Evolutionary conservation across 1,140 invertebrate species (phyloP), one percentile per base, ranked within the genome.

Genomic region (Andrena cerasifolii): DNA sequence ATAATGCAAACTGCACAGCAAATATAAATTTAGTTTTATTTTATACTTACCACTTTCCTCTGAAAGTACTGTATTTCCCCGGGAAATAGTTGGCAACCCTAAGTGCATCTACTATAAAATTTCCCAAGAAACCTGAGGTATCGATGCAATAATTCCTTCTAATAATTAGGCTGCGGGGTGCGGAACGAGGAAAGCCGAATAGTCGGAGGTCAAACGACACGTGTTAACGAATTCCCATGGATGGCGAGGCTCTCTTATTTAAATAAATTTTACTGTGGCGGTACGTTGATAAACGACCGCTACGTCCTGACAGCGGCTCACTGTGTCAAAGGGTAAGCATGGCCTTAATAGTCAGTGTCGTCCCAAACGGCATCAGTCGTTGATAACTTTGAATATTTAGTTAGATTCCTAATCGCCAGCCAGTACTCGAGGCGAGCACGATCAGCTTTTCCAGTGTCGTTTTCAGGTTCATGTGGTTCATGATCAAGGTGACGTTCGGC

Each of bases 391-490:
- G 16, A 61, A 14, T 51, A 1, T 43, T 28, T 16, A n/a, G 47
- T 54, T 28, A 36, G 24, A 21, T 65, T 40, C 5, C 26, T 12
- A 51, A 31, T 53, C 3, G 33, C 28, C 21, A 63, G n/a, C 10
- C 43, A 2, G 36, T 56, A 28, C 18, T 16, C 33, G 24, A 79
- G 62, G 8, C 72, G 36, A 73, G 62, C 62, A 62, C 83, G 78
- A 86, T 87, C 62, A 75, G 78, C 84, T 85, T 79, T 79, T 83
- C 51, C 83, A 90, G 90, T 81, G 73, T 90, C 86, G 78, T 91
- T 94, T 94, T 88, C 93, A 96, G 96, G 61, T 97, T 97, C 86
- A 96, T 97, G 95, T 97, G 96, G 96, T 97, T 97, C 90, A 96
- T 97, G 96, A 97, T 97, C 86, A 96, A 96, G 90, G 96, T 97